Evolutionary conservation across 2,113 vertebrate species (phyloP).

Genomic region (Clarias macrocephalus): DNA sequence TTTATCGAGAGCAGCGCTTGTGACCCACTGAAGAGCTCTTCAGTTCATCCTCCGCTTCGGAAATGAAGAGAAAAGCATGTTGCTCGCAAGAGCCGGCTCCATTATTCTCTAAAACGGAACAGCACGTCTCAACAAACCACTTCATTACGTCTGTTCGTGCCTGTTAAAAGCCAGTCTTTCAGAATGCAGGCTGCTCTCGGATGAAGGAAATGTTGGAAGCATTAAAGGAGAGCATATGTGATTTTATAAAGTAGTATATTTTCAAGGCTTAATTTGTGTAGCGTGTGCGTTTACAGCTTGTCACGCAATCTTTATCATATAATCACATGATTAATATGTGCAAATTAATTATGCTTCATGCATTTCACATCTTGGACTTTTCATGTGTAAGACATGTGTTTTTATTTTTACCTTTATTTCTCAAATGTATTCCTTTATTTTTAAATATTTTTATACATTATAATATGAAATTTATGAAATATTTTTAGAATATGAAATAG

Average conservation of each 20-base stretch:
- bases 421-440: too few relatives aligned
- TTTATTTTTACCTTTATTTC: background rate
- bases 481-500: too few relatives aligned
- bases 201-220: background rate
- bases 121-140: constrained; percentile 11
- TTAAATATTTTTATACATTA: background rate
- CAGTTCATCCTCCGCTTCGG: background rate
- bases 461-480: too few relatives aligned
- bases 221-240: background rate
- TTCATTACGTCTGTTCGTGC: background rate
- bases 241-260: background rate
- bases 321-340: background rate
- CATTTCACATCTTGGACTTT: background rate
- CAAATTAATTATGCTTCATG: background rate
- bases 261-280: background rate
- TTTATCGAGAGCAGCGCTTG: background rate
- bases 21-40: background rate
- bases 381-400: background rate
- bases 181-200: background rate
- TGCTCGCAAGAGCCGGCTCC: background rate
- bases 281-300: background rate
- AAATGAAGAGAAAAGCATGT: constrained; percentile 10
- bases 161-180: background rate
- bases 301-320: background rate
- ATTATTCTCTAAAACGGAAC: constrained; percentile 13